Evolutionary conservation across 2,888 invertebrate species (phyloP).

Genomic region (Chydorus sphaericus): DNA sequence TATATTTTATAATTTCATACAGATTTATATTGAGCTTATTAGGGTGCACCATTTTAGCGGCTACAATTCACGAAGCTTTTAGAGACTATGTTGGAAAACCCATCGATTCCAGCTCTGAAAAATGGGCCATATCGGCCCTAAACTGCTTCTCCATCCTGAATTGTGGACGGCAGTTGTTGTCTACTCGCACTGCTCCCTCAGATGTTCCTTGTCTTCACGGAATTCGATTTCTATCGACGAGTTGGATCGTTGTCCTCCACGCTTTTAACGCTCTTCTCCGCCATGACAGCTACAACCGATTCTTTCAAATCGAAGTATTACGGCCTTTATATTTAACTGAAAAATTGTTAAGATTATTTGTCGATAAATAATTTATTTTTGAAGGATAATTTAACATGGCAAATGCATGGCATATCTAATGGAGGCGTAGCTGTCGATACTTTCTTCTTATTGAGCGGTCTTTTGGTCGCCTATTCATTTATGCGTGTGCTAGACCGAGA

Average conservation of each 20-base stretch:
- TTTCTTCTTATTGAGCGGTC: slow-evolving; percentile 57
- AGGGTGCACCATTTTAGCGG: background rate
- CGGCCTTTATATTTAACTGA: too few species aligned
- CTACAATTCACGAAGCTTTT: background rate
- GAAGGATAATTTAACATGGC: too few species aligned
- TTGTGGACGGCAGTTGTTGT: background rate
- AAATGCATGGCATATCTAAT: too few species aligned
- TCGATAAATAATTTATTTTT: too few species aligned
- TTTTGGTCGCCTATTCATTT: slow-evolving; percentile 3
- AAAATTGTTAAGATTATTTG: too few species aligned
- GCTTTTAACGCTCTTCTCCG: background rate
- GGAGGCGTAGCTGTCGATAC: slow-evolving; percentile 75
- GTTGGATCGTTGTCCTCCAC: background rate
- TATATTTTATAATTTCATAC: too few species aligned
- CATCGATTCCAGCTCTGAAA: background rate
- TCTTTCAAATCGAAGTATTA: too few species aligned
- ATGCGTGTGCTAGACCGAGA: slow-evolving; percentile 9
- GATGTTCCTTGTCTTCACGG: background rate
- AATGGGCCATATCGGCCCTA: background rate
- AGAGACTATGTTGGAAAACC: background rate
- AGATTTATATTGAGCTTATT: background rate
- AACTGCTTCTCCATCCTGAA: background rate
- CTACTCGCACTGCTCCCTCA: background rate
- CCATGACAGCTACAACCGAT: too few species aligned
- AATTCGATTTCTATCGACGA: background rate